A percentile compares a stretch with the other conserved stretches of the same genome.
Conservation (phyloP, 2,888 invertebrate species). For the Andrena minutula region DNA sequence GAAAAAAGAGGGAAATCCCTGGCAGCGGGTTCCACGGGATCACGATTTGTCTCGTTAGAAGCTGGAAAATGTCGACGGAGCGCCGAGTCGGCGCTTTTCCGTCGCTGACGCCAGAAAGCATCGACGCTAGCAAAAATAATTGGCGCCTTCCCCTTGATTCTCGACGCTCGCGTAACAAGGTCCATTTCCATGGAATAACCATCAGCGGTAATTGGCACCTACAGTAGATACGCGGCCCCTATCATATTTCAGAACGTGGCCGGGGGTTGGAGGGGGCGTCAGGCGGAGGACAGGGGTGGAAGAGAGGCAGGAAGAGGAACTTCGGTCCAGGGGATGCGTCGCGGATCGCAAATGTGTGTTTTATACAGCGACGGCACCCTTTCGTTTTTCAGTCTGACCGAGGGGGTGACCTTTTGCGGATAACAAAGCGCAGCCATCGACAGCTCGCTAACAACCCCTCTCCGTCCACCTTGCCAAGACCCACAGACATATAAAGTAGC, state of each 20-base stretch:
- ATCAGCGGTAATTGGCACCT: conserved; percentile 85
- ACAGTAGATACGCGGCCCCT: conserved; percentile 76
- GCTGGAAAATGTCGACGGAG: conserved; percentile 61
- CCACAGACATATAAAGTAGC: conserved; percentile 43
- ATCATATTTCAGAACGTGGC: conserved; percentile 81
- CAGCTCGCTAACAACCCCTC: conserved; percentile 81
- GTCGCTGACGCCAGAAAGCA: conserved; percentile 71
- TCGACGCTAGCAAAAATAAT: conserved; percentile 81
- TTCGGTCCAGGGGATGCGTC: conserved; percentile 72
- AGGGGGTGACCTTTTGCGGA: conserved; percentile 62
- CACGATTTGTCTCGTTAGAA: conserved; percentile 70
- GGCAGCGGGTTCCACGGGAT: conserved; percentile 46
- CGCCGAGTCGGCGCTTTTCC: conserved; percentile 73
- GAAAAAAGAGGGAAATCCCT: conserved; percentile 36
- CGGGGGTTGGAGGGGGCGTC: conserved; percentile 42
- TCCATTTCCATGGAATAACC: conserved; percentile 85
- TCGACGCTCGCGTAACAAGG: conserved; percentile 82
- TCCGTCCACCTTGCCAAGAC: conserved; percentile 67
- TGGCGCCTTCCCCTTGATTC: conserved; percentile 81
- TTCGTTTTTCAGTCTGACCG: conserved; percentile 74
- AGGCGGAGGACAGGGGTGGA: conserved; percentile 28
- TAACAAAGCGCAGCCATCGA: conserved; percentile 82
- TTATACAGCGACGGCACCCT: conserved; percentile 78
- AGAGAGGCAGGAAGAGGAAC: conserved; percentile 63
- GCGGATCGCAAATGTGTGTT: conserved; percentile 78